Evolutionary conservation across 2,888 invertebrate genomes (phyloP).

Genomic region (Melinaea marsaeus): DNA sequence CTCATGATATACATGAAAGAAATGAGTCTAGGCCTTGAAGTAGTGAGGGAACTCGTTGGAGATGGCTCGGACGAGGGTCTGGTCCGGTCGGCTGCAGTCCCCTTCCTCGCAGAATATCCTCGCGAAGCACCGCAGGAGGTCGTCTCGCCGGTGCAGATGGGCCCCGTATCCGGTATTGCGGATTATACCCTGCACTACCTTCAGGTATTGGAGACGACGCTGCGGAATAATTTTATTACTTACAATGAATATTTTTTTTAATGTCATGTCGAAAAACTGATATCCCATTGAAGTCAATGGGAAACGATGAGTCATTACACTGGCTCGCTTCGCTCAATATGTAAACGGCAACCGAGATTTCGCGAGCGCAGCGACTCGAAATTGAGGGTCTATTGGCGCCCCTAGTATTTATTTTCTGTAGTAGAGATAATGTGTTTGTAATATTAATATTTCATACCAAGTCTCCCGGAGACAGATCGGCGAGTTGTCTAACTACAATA

Average conservation of each 20-base stretch:
- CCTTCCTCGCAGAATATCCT: slow-evolving; percentile 91
- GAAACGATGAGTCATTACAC: no score
- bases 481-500: slow-evolving; percentile 92
- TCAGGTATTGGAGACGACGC: slow-evolving; percentile 87
- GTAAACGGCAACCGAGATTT: no score
- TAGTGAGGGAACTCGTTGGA: slow-evolving; percentile 90
- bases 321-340: no score
- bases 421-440: neutral
- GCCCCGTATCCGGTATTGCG: slow-evolving; percentile 89
- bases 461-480: slow-evolving; percentile 93
- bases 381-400: no score
- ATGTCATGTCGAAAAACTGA: no score
- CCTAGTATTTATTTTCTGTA: no score
- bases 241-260: no score
- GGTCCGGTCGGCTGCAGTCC: slow-evolving; percentile 84
- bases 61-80: slow-evolving; percentile 87
- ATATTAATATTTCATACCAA: slow-evolving; percentile 66
- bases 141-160: slow-evolving; percentile 88
- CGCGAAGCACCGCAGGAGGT: slow-evolving; percentile 90
- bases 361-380: no score
- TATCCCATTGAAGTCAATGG: no score
- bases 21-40: slow-evolving; percentile 79
- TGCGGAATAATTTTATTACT: slow-evolving; percentile 44
- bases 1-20: neutral
- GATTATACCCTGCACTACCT: slow-evolving; percentile 87